These are phyloP conservation scores for Tauraco erythrolophus DNA, from an alignment of 2,113 vertebrate genomes.

Conservation along the genomic window DNA sequence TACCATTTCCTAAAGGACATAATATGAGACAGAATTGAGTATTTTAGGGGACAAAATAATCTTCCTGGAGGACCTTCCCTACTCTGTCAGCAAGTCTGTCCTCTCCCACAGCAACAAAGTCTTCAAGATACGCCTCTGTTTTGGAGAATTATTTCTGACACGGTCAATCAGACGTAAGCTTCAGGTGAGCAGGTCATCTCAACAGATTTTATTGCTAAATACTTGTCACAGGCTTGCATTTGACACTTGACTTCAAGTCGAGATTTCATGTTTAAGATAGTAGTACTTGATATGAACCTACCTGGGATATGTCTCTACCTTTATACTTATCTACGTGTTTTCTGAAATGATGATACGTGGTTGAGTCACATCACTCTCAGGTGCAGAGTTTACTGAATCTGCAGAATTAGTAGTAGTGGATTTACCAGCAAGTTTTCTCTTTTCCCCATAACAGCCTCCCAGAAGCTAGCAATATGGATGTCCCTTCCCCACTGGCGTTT, in stretches of 20 bases:
- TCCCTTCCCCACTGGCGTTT: neutral
- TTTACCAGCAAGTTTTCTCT: neutral
- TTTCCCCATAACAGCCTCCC: neutral
- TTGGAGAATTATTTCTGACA: slow-evolving; percentile 18
- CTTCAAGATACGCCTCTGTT: neutral
- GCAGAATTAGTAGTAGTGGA: neutral
- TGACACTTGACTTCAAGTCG: neutral
- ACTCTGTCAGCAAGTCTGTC: neutral
- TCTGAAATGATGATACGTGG: neutral
- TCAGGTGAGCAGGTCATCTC: neutral
- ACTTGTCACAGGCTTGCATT: neutral
- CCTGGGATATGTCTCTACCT: neutral
- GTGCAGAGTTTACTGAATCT: neutral
- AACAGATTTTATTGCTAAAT: slow-evolving; percentile 23
- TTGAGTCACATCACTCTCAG: neutral
- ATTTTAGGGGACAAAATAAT: neutral
- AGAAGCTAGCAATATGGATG: neutral
- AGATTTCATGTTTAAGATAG: neutral
- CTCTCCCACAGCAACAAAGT: neutral
- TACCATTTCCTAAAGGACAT: neutral
- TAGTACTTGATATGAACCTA: neutral
- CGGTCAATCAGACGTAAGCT: neutral
- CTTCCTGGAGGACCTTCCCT: neutral
- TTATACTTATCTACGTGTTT: neutral
- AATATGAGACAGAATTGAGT: neutral